A percentile compares a stretch with the other conserved stretches of the same genome.
phyloP scores from a whole-genome alignment of 2,888 invertebrate genomes.

The Synergus gifuensis region DNA sequence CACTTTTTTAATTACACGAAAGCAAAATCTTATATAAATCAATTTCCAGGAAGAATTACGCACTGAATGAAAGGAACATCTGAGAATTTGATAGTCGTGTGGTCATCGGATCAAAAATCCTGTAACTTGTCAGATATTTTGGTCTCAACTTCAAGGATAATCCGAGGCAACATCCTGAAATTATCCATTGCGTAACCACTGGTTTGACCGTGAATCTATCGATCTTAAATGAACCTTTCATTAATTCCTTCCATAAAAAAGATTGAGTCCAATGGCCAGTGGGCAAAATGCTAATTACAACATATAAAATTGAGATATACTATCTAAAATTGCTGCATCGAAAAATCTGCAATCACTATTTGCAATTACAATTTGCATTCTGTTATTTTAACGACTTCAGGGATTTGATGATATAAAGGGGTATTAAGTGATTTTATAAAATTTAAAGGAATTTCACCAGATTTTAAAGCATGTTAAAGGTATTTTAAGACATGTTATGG shows the following conservation, averaged over 20 bases:
- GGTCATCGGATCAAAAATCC: not conserved
- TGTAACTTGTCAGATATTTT: not conserved
- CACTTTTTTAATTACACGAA: not conserved
- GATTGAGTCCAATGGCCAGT: not conserved
- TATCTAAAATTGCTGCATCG: not conserved
- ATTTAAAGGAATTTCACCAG: too few species aligned
- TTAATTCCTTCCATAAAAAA: not conserved
- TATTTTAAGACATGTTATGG: too few species aligned
- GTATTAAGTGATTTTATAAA: too few species aligned
- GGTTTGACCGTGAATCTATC: constrained; percentile 66
- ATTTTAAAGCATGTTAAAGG: too few species aligned
- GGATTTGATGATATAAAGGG: too few species aligned
- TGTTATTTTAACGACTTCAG: too few species aligned
- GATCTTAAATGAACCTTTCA: constrained; percentile 47
- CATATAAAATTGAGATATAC: not conserved
- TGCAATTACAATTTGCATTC: too few species aligned
- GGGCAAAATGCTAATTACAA: not conserved
- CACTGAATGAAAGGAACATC: not conserved
- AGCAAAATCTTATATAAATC: too few species aligned
- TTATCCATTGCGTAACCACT: constrained; percentile 58
- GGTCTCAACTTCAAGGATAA: constrained; percentile 57
- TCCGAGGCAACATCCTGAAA: constrained; percentile 62
- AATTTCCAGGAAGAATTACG: not conserved
- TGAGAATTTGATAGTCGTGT: constrained; percentile 2
- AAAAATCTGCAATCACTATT: too few species aligned